Base-by-base conservation (phyloP, 2,888 invertebrate species). In the Clivina fossor region DNA sequence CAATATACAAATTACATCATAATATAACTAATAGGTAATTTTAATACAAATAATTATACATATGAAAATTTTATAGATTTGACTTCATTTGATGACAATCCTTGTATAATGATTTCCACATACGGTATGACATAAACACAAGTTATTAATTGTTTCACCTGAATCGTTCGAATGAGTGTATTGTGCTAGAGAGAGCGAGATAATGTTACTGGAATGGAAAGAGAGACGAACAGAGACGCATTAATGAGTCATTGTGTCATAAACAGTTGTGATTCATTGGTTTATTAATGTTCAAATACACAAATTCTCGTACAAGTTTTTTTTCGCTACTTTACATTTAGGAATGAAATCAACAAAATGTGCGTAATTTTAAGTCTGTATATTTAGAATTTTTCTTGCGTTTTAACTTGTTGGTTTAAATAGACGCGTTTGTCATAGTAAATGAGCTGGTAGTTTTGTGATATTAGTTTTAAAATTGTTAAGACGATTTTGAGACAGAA, bases 171-270 rank as follows among this genome's bases (percentile, higher is more conserved):
- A 20, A 43, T 44, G 44, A 44, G 28, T 44, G 26, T n/a, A n/a
- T n/a, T n/a, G n/a, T n/a, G n/a, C n/a, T n/a, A n/a, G n/a, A n/a
- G n/a, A n/a, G n/a, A n/a, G n/a, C n/a, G n/a, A n/a, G n/a, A n/a
- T n/a, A n/a, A n/a, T n/a, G n/a, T n/a, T n/a, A n/a, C n/a, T n/a
- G n/a, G n/a, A n/a, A n/a, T 28, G 41, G 24, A 24, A 37, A 37
- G 5, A 7, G 26, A 26, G 7, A 26, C 8, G 26, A 26, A 7
- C 26, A 26, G 7, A 30, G 20, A 19, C 33, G 24, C 35, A 16
- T 37, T 48, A 48, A 48, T 48, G 48, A 48, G 22, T 48, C 47
- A 47, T 33, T 32, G 47, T 33, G 47, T 20, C 47, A 47, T 20
- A 33, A 33, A 32, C 46, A 16, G 18, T 3, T 8, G 13, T 47